Percentiles rank a stretch among this genome's conserved stretches.
Conservation (phyloP, 2,888 invertebrate species). For the Caenorhabditis sp. region DNA sequence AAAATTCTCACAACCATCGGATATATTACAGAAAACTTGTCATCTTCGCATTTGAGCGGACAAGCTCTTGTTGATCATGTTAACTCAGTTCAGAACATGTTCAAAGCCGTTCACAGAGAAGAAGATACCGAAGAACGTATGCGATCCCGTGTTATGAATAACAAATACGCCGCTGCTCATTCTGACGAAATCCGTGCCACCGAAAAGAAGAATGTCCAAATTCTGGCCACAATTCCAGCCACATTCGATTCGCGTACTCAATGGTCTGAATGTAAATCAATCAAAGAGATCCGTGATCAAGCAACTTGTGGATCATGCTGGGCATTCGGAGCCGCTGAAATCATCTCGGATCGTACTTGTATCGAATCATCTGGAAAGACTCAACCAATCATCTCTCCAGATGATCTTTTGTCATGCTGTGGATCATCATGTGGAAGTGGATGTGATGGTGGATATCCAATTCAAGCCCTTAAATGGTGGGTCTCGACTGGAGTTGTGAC, state of each 20-base stretch:
- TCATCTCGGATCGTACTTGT: constrained; percentile 74
- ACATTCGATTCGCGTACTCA: constrained; percentile 83
- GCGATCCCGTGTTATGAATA: constrained; percentile 26
- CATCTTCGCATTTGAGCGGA: constrained; percentile 34
- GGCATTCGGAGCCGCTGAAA: constrained; percentile 75
- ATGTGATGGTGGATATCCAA: constrained; percentile 84
- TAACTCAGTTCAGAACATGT: constrained; percentile 52
- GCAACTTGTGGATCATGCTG: constrained; percentile 91
- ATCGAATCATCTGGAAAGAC: constrained; percentile 71
- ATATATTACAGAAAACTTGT: not conserved
- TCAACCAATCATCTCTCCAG: constrained; percentile 72
- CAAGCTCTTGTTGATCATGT: constrained; percentile 62
- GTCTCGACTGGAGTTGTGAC: constrained; percentile 83
- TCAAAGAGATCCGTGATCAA: constrained; percentile 84
- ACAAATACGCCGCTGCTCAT: constrained; percentile 33
- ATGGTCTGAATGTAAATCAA: constrained; percentile 87
- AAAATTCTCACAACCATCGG: not conserved
- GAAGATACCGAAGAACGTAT: constrained; percentile 28
- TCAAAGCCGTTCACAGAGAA: constrained; percentile 17
- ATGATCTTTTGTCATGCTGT: constrained; percentile 73
- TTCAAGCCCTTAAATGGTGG: constrained; percentile 87
- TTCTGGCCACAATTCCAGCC: constrained; percentile 76
- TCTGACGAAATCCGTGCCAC: constrained; percentile 36
- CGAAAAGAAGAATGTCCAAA: constrained; percentile 14
- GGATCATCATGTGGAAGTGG: constrained; percentile 71